Evolutionary conservation across 2,888 invertebrate genomes (phyloP).

Genomic region (Heterodera filipjevi): DNA sequence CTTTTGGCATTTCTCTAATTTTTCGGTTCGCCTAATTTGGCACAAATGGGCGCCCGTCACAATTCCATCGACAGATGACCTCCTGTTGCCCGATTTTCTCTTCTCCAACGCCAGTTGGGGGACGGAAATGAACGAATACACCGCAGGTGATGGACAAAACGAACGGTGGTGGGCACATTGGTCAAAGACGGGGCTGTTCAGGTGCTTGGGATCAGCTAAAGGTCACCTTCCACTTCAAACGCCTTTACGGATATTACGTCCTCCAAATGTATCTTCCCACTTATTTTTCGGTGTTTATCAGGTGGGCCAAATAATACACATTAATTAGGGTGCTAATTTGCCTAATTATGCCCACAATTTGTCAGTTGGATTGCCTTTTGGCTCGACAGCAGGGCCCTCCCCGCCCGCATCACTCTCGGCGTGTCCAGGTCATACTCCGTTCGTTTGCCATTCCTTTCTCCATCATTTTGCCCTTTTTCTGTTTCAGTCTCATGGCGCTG

Average conservation of each 20-base stretch:
- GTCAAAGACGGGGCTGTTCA: slow-evolving; percentile 38
- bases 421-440: slow-evolving; percentile 47
- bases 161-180: too few relatives aligned
- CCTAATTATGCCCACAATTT: too few relatives aligned
- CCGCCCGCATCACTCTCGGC: slow-evolving; percentile 64
- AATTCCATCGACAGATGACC: slow-evolving; percentile 56
- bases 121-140: slow-evolving; percentile 45
- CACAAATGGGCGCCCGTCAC: slow-evolving; percentile 63
- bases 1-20: background rate
- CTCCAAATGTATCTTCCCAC: slow-evolving; percentile 64
- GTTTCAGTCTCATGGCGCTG: slow-evolving; percentile 58
- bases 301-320: slow-evolving; percentile 12
- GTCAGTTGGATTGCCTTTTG: slow-evolving; percentile 62
- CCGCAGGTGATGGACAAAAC: slow-evolving; percentile 30
- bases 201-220: slow-evolving; percentile 64
- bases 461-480: background rate
- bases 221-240: slow-evolving; percentile 63
- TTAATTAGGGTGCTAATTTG: too few relatives aligned
- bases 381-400: slow-evolving; percentile 62
- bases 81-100: slow-evolving; percentile 61
- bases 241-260: slow-evolving; percentile 64
- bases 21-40: slow-evolving; percentile 55
- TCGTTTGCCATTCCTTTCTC: background rate
- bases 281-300: slow-evolving; percentile 49
- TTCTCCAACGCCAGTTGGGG: slow-evolving; percentile 61